Conservation (phyloP, 1,140 invertebrate genomes). For the Lordiphosa collinella region DNA sequence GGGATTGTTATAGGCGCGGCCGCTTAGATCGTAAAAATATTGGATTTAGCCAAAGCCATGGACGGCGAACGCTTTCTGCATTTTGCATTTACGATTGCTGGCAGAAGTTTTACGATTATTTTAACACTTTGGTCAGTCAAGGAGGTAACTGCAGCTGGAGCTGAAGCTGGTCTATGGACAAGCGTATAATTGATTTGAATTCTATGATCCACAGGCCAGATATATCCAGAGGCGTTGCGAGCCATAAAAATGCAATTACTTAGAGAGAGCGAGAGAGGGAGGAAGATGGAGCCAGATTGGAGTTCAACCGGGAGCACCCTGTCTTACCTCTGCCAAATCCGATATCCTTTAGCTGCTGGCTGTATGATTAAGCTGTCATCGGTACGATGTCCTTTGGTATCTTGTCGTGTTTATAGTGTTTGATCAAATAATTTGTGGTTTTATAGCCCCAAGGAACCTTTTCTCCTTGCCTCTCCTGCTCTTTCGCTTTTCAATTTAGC, state of each 20-base stretch:
- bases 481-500: constrained; percentile 56
- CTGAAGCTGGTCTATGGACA: constrained; percentile 35
- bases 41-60: constrained; percentile 51
- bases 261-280: not conserved
- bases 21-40: constrained; percentile 62
- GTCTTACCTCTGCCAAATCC: not conserved
- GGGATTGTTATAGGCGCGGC: constrained; percentile 14
- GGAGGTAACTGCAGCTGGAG: not conserved
- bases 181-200: constrained; percentile 69
- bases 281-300: not conserved
- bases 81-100: constrained; percentile 44
- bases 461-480: not conserved
- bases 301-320: not conserved
- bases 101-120: constrained; percentile 54
- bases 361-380: constrained; percentile 52
- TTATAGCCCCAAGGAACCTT: constrained; percentile 41
- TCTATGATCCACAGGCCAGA: constrained; percentile 37
- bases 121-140: constrained; percentile 56
- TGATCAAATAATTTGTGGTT: constrained; percentile 64
- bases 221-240: constrained; percentile 48
- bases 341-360: constrained; percentile 17
- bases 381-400: constrained; percentile 20
- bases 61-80: constrained; percentile 45
- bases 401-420: constrained; percentile 56
- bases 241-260: constrained; percentile 52